These are phyloP conservation scores for Himalopsyche phryganea DNA, from an alignment of 1,140 invertebrate genomes.

Conservation along the genomic window DNA sequence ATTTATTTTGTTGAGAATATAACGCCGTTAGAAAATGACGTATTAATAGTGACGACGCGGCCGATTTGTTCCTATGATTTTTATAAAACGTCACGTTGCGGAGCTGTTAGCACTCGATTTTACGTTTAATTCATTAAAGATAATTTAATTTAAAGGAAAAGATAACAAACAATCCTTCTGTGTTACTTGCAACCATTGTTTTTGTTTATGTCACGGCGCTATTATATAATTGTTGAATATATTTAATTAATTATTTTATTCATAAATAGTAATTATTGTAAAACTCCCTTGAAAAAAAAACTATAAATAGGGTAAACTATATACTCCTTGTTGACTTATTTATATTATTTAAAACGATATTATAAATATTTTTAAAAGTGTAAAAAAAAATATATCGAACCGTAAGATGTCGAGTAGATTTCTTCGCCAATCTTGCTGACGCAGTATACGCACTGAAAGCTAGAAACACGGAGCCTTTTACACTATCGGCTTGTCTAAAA, in stretches of 20 bases:
- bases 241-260: slow-evolving; percentile 17
- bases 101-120: too few species aligned
- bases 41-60: too few species aligned
- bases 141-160: slow-evolving; percentile 2
- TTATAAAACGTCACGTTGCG: too few species aligned
- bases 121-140: slow-evolving; percentile 7
- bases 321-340: slow-evolving; percentile 31
- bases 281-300: slow-evolving; percentile 13
- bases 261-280: background rate
- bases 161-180: background rate
- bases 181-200: slow-evolving; percentile 14
- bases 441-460: too few species aligned
- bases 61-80: too few species aligned
- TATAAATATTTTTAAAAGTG: background rate
- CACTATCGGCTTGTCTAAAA: too few species aligned
- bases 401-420: too few species aligned
- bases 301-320: slow-evolving; percentile 18
- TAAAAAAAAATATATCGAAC: background rate
- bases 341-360: slow-evolving; percentile 16
- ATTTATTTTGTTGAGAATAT: too few species aligned
- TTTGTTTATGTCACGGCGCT: slow-evolving; percentile 21
- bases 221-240: slow-evolving; percentile 17
- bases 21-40: too few species aligned
- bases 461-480: too few species aligned
- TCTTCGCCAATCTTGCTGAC: too few species aligned